phyloP scores from a whole-genome alignment of 2,888 invertebrate genomes.

The Bugula neritina region DNA sequence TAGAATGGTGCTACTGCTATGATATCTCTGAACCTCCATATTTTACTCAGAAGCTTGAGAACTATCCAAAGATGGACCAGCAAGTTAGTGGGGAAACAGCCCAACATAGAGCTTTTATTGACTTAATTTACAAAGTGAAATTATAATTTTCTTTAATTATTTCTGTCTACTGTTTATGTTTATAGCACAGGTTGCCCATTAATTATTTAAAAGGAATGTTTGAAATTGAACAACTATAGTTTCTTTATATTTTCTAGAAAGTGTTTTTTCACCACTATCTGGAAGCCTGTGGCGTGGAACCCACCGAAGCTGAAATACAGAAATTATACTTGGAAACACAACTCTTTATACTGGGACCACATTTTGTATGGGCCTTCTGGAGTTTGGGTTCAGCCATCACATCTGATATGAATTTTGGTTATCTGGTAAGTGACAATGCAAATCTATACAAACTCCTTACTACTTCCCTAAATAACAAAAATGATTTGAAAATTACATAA shows the following conservation, averaged over 20 bases:
- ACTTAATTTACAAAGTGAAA: too few species aligned
- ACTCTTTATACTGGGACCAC: slow-evolving; percentile 76
- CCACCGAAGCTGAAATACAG: slow-evolving; percentile 3
- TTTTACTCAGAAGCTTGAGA: slow-evolving; percentile 55
- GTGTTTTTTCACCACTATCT: slow-evolving; percentile 17
- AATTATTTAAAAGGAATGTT: too few species aligned
- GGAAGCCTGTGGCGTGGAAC: not conserved
- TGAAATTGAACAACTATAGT: too few species aligned
- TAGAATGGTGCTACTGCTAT: slow-evolving; percentile 53
- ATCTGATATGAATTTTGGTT: slow-evolving; percentile 86
- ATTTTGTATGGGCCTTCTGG: slow-evolving; percentile 93
- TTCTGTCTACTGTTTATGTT: too few species aligned
- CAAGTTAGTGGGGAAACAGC: too few species aligned
- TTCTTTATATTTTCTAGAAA: not conserved
- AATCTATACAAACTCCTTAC: too few species aligned
- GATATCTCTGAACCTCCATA: slow-evolving; percentile 39
- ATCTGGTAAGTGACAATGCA: slow-evolving; percentile 78
- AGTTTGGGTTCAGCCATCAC: slow-evolving; percentile 77
- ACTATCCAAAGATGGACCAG: slow-evolving; percentile 72
- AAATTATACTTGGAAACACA: slow-evolving; percentile 66
- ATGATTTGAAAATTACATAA: too few species aligned
- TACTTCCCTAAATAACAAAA: too few species aligned
- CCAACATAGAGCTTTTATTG: too few species aligned
- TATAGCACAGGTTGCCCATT: too few species aligned
- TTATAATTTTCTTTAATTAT: too few species aligned